These are phyloP conservation scores for Gallinago jamesoni DNA, from an alignment of 2,113 vertebrate genomes.

Conservation along the genomic window DNA sequence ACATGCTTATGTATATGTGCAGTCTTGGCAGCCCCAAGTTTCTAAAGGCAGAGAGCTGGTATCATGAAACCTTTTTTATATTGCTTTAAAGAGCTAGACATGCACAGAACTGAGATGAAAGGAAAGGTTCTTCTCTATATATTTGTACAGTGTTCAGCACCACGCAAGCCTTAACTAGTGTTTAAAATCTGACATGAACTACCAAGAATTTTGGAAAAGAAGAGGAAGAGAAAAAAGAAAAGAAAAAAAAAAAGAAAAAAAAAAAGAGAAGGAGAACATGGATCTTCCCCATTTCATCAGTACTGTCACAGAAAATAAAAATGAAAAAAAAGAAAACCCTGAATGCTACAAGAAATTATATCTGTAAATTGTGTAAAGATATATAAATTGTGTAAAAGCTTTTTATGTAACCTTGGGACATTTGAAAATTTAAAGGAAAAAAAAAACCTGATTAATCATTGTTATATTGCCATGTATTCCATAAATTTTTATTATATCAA, in stretches of 20 bases:
- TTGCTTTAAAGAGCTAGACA: not conserved
- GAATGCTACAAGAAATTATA: not conserved
- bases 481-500: not conserved
- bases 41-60: no score
- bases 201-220: not conserved
- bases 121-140: rapidly evolving
- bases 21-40: not conserved
- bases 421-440: not conserved
- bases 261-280: rapidly evolving
- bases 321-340: not conserved
- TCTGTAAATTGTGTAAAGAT: not conserved
- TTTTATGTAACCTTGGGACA: not conserved
- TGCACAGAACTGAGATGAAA: not conserved
- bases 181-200: not conserved
- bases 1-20: not conserved
- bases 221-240: no score
- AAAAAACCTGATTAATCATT: not conserved
- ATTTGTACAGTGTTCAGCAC: not conserved
- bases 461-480: not conserved
- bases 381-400: not conserved
- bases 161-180: not conserved
- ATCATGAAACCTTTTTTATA: not conserved
- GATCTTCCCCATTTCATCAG: not conserved
- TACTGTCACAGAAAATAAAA: no score
- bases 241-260: no score